Percentiles rank a stretch among this genome's conserved stretches.
These are phyloP conservation scores for Tachysurus fulvidraco DNA, from an alignment of 2,113 vertebrate species.

Conservation along the genomic window DNA sequence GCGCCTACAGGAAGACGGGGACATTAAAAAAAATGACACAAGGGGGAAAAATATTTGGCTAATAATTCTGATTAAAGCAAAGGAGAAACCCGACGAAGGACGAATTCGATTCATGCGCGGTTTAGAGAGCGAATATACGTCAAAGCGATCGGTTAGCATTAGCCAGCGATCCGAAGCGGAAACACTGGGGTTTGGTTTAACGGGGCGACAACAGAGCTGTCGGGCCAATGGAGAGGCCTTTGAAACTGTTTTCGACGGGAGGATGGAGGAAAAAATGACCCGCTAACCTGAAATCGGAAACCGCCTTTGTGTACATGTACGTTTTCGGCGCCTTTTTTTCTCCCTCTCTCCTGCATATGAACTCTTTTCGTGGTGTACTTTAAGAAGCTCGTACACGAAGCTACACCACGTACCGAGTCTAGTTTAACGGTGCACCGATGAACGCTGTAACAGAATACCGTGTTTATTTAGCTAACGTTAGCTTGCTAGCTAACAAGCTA, in stretches of 20 bases:
- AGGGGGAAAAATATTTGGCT: constrained; percentile 63
- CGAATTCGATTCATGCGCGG: neutral
- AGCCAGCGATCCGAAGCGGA: constrained; percentile 61
- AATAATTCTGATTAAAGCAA: constrained; percentile 51
- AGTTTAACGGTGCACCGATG: constrained; percentile 27
- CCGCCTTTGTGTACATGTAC: constrained; percentile 53
- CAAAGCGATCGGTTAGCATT: constrained; percentile 8
- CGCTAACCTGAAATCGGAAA: constrained; percentile 64
- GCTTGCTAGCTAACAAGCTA: neutral
- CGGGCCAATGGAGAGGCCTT: constrained; percentile 72
- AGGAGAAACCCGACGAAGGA: constrained; percentile 50
- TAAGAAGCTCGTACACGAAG: neutral
- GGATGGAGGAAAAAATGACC: constrained; percentile 67
- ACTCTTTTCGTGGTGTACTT: constrained; percentile 35
- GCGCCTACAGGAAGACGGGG: constrained; percentile 65
- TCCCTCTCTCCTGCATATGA: neutral
- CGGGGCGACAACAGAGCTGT: constrained; percentile 65
- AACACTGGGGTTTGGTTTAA: constrained; percentile 62
- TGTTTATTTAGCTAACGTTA: constrained; percentile 64
- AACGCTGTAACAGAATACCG: constrained; percentile 21
- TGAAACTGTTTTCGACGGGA: constrained; percentile 65
- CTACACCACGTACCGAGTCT: constrained; percentile 24
- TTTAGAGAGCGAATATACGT: neutral
- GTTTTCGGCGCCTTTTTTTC: constrained; percentile 31
- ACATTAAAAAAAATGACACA: constrained; percentile 64